phyloP scores from a whole-genome alignment of 2,113 vertebrate genomes.

The Neoarius graeffei region DNA sequence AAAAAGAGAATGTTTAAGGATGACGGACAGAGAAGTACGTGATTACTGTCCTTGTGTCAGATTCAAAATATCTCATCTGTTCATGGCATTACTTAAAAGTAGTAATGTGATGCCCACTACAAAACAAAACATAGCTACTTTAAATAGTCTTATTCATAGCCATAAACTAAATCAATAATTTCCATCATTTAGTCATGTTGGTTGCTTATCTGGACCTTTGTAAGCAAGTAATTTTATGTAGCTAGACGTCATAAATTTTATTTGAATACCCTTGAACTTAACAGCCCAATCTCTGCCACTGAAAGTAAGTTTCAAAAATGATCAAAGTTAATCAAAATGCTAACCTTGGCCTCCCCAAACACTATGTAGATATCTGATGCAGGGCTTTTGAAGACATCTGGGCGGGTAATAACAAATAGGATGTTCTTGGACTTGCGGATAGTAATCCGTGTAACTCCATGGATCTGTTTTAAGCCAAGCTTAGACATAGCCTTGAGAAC shows the following conservation, averaged over 20 bases:
- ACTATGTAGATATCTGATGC: constrained; percentile 96
- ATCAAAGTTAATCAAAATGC: background rate
- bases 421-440: constrained; percentile 99
- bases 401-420: constrained; percentile 93
- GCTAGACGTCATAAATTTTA: background rate
- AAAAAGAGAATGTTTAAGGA: background rate
- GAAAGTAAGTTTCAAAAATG: background rate
- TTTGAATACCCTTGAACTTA: background rate
- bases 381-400: constrained; percentile 96
- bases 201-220: background rate
- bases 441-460: constrained; percentile 94
- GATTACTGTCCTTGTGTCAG: background rate
- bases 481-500: constrained; percentile 91
- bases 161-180: background rate
- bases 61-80: background rate
- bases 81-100: background rate
- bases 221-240: background rate
- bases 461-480: constrained; percentile 89
- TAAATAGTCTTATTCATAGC: background rate
- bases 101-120: background rate
- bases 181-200: background rate
- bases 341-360: constrained; percentile 93
- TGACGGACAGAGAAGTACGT: background rate
- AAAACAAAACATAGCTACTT: background rate
- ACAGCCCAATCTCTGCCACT: background rate